Conservation (phyloP, 2,888 invertebrate species). For the Tolmerus cingulatus region DNA sequence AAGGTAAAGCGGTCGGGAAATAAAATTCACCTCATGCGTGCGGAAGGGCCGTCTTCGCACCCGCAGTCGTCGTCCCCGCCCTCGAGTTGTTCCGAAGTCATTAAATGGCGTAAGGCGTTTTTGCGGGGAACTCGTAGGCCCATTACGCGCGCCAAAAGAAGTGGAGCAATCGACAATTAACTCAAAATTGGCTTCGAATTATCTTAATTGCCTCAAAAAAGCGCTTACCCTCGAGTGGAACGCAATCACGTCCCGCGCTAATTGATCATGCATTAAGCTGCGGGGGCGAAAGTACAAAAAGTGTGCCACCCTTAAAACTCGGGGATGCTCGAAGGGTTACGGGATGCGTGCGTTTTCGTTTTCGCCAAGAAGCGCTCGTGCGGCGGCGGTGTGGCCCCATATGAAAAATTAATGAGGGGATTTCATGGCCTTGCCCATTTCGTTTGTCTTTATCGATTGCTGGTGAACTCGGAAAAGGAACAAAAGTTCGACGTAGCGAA, state of each 20-base stretch:
- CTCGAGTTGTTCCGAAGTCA: not conserved
- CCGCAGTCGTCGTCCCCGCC: not conserved
- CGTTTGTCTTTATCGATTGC: not conserved
- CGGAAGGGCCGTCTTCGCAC: not conserved
- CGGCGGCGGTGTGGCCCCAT: not conserved
- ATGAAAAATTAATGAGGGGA: not conserved
- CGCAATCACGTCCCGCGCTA: not conserved
- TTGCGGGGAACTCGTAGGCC: not conserved
- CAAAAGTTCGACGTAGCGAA: not conserved
- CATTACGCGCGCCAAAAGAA: not conserved
- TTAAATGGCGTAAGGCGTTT: not conserved
- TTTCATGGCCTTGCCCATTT: not conserved
- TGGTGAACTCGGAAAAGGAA: not conserved
- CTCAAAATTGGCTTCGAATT: slow-evolving; percentile 3
- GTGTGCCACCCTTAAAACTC: not conserved
- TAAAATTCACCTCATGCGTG: not conserved
- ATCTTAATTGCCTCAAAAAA: not conserved
- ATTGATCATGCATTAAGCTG: not conserved
- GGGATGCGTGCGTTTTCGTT: not conserved
- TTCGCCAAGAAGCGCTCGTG: not conserved
- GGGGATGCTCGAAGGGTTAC: not conserved
- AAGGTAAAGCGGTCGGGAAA: not conserved
- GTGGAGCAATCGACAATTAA: slow-evolving; percentile 7
- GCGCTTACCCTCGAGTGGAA: not conserved
- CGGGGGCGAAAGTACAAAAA: not conserved